phyloP scores from a whole-genome alignment of 92 coral and sea anemone species.

The Scolanthus callimorphus region DNA sequence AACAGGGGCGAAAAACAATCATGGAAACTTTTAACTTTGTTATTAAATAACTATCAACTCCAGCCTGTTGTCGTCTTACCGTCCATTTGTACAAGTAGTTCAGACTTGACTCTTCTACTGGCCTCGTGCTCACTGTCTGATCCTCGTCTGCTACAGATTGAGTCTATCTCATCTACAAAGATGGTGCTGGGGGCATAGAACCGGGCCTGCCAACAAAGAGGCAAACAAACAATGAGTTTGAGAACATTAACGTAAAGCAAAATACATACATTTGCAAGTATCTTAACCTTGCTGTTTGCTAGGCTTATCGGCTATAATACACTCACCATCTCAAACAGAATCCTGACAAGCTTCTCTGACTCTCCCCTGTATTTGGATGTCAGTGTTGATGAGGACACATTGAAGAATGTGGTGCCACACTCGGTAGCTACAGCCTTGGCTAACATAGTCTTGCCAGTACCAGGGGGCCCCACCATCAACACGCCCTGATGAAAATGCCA shows the following conservation, averaged over 20 bases:
- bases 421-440: constrained; percentile 99
- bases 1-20: no score
- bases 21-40: no score
- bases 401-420: constrained; percentile 96
- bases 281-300: no score
- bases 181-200: constrained; percentile 98
- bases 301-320: no score
- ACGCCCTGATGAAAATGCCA: no score
- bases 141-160: constrained; percentile 96
- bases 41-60: no score
- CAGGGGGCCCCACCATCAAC: constrained; percentile 99
- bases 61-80: no score
- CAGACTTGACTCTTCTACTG: constrained; percentile 95
- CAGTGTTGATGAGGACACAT: constrained; percentile 91
- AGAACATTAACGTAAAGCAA: no score
- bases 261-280: no score
- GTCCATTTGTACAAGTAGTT: constrained; percentile 96
- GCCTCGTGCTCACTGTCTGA: constrained; percentile 99
- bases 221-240: no score
- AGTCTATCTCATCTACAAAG: constrained; percentile 95
- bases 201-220: no score
- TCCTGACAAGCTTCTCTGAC: constrained; percentile 91
- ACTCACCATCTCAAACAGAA: constrained; percentile 93
- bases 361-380: constrained; percentile 98
- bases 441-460: constrained; percentile 97